Percentiles rank a stretch among this genome's conserved stretches.
These are phyloP conservation scores for Leuciscus idus DNA, from an alignment of 2,113 vertebrate species.

Conservation along the genomic window DNA sequence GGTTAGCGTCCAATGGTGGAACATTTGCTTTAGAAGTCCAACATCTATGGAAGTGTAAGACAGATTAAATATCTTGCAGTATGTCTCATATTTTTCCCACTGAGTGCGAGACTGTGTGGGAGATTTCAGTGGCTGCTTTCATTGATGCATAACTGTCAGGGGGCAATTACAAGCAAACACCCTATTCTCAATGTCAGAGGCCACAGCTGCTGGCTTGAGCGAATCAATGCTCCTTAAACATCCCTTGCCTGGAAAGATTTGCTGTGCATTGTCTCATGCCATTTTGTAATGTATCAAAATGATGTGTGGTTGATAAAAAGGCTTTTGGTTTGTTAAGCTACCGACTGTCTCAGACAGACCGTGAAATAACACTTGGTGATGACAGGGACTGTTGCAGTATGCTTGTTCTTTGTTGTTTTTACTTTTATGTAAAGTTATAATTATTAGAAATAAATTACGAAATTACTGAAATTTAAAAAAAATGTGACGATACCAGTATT, in stretches of 20 bases:
- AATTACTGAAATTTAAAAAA: background rate
- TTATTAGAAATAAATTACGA: background rate
- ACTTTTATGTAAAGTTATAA: background rate
- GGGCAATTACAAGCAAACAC: conserved; percentile 61
- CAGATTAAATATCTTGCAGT: background rate
- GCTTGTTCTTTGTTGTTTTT: background rate
- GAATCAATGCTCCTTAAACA: conserved; percentile 69
- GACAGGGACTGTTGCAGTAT: conserved; percentile 22
- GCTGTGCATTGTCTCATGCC: conserved; percentile 68
- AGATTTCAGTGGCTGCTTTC: conserved; percentile 14
- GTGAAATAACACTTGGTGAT: conserved; percentile 49
- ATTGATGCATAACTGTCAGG: conserved; percentile 55
- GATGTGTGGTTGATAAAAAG: conserved; percentile 63
- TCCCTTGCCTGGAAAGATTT: conserved; percentile 68
- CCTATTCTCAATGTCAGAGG: conserved; percentile 61
- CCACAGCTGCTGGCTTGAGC: conserved; percentile 60
- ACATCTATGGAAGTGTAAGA: background rate
- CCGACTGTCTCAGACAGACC: conserved; percentile 58
- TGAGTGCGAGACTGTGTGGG: background rate
- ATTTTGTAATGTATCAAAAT: conserved; percentile 72
- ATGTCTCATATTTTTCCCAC: background rate
- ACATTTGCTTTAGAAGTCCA: background rate
- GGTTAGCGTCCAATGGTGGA: background rate
- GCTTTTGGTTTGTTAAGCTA: conserved; percentile 65
- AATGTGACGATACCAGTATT: too few relatives aligned